Conservation (phyloP, 2,888 invertebrate genomes). For the Amphipoea oculea region DNA sequence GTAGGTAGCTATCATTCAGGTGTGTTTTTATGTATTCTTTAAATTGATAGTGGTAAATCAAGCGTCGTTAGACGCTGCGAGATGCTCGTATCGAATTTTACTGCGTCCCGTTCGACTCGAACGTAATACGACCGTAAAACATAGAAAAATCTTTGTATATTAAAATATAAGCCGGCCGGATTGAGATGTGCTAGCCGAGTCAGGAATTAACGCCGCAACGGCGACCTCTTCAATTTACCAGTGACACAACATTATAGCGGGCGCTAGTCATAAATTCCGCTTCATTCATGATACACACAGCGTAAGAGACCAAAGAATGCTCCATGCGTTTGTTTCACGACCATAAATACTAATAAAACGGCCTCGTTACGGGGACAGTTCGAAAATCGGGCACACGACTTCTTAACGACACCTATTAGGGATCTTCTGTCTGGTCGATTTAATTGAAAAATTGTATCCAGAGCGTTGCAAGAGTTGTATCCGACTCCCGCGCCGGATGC, state of each 20-base stretch:
- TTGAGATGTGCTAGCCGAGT: conserved; percentile 70
- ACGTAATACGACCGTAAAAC: conserved; percentile 87
- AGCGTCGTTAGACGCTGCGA: conserved; percentile 82
- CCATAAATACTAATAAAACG: conserved; percentile 90
- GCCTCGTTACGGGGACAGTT: conserved; percentile 89
- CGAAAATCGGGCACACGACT: conserved; percentile 90
- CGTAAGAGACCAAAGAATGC: conserved; percentile 78
- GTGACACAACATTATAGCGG: conserved; percentile 79
- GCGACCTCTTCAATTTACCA: conserved; percentile 76
- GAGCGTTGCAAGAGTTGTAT: conserved; percentile 89
- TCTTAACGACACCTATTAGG: conserved; percentile 91
- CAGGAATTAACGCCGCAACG: conserved; percentile 59
- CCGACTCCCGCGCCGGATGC: conserved; percentile 89
- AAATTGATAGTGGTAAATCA: conserved; percentile 88
- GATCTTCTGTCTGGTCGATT: conserved; percentile 90
- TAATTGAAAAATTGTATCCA: conserved; percentile 91
- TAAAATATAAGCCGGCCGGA: conserved; percentile 75
- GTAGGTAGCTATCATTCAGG: conserved; percentile 81
- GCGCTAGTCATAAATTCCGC: conserved; percentile 87
- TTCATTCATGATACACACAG: conserved; percentile 85
- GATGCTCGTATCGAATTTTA: conserved; percentile 88
- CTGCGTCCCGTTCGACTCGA: conserved; percentile 78
- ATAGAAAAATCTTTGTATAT: conserved; percentile 87
- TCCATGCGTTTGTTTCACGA: conserved; percentile 84
- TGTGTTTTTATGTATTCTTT: conserved; percentile 85